These are phyloP conservation scores for Anguilla megastoma DNA, from an alignment of 2,797 vertebrate species.

Conservation along the genomic window DNA sequence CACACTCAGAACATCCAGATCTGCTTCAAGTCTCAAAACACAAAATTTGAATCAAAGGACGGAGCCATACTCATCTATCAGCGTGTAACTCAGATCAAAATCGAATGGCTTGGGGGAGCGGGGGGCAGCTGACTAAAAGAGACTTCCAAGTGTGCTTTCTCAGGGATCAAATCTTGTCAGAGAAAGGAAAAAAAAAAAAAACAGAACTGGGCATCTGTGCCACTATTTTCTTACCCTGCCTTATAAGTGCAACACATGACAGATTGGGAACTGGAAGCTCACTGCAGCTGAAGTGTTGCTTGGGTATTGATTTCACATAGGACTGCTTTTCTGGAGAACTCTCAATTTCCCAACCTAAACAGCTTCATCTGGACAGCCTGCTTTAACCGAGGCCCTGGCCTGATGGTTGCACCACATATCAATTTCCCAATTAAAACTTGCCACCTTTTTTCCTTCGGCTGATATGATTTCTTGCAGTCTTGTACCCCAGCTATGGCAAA, in stretches of 20 bases:
- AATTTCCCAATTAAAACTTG: slow-evolving; percentile 62
- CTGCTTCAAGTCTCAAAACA: slow-evolving; percentile 10
- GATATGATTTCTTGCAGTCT: slow-evolving; percentile 54
- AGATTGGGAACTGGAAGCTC: slow-evolving; percentile 2
- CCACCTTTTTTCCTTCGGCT: slow-evolving; percentile 54
- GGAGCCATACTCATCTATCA: slow-evolving; percentile 15
- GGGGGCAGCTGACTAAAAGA: slow-evolving; percentile 25
- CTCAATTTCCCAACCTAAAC: not conserved
- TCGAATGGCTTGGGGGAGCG: slow-evolving; percentile 29
- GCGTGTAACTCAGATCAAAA: slow-evolving; percentile 27
- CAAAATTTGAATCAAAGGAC: slow-evolving; percentile 11
- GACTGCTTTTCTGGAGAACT: slow-evolving; percentile 36
- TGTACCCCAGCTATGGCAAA: not conserved
- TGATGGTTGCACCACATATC: slow-evolving; percentile 42
- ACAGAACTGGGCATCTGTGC: not conserved
- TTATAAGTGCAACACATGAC: slow-evolving; percentile 10
- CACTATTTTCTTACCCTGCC: not conserved
- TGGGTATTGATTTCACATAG: slow-evolving; percentile 29
- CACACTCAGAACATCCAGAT: not conserved
- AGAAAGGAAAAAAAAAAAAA: not conserved
- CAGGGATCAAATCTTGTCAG: slow-evolving; percentile 28
- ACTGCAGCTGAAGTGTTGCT: slow-evolving; percentile 15
- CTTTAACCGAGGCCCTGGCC: slow-evolving; percentile 42
- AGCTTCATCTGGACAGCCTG: slow-evolving; percentile 38
- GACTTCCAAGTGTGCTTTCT: slow-evolving; percentile 16